Conservation (phyloP, 2,797 vertebrate species). For the Uromys caudimaculatus region DNA sequence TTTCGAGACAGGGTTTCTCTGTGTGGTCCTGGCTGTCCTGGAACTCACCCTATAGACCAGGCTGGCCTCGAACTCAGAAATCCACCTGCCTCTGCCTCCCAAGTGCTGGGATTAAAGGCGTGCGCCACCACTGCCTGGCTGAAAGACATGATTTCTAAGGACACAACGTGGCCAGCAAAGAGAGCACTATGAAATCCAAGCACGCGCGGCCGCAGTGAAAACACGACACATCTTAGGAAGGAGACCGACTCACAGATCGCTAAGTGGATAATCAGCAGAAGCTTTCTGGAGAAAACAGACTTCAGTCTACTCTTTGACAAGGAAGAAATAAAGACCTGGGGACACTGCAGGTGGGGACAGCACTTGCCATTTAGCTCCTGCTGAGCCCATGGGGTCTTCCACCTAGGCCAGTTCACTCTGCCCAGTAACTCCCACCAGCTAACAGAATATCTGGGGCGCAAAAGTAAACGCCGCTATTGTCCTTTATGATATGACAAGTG, state of each 20-base stretch:
- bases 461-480: not conserved
- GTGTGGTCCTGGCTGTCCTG: too few species aligned
- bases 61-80: too few species aligned
- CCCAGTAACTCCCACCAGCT: not conserved
- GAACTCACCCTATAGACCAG: too few species aligned
- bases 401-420: not conserved
- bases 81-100: too few species aligned
- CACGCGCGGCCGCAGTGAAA: not conserved
- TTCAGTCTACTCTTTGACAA: conserved; percentile 57
- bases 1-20: too few species aligned
- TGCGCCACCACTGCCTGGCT: too few species aligned
- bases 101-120: too few species aligned
- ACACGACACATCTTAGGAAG: conserved; percentile 17
- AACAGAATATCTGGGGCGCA: not conserved
- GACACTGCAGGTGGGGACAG: not conserved
- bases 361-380: not conserved
- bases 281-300: conserved; percentile 57
- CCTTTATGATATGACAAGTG: conserved; percentile 7
- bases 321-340: conserved; percentile 19
- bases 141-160: conserved; percentile 51
- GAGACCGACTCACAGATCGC: conserved; percentile 40
- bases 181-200: conserved; percentile 45
- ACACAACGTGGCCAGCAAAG: not conserved
- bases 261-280: conserved; percentile 46
- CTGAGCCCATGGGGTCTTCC: conserved; percentile 15